Evolutionary conservation across 2,888 invertebrate genomes (phyloP), one percentile per base, ranked within the genome.

Genomic region (Leuctra nigra): DNA sequence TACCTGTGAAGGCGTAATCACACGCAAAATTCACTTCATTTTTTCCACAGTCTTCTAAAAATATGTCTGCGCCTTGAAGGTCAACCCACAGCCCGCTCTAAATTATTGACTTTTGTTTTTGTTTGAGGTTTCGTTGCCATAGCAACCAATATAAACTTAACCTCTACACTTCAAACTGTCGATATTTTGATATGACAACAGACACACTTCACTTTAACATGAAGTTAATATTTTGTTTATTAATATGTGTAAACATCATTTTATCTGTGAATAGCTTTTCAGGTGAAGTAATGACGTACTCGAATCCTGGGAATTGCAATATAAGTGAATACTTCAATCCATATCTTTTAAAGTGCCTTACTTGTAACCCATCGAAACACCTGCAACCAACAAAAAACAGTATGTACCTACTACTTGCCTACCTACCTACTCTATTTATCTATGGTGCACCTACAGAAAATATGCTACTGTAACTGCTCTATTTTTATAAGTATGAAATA

Each of bases 291-390:
- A 18, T 53, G 7, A 38, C n/a, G 18, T 61, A 56, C 48, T 44
- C 46, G 20, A 47, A 59, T 18, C 46, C 55, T 16, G 25, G 16
- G 11, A 29, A 55, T 2, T 79, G 79, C 64, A 69, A 67, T 36
- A 64, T 62, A 56, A 70, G 71, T 60, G 75, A 78, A 65, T 76
- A 74, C 65, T 79, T 77, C 59, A 73, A 77, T 67, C 63, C 73
- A 38, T 69, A 73, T 63, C 68, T 69, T 24, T 73, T 80, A 57
- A 70, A 72, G 46, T 80, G 80, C 66, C 60, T 67, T 20, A 62
- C 69, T 1, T 80, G 80, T 66, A 68, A 72, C 62, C 39, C 58
- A n/a, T 70, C 66, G 16, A 68, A 68, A 61, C 67, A 71, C 65
- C 66, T 75, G 56, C 65, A 66, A 41, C 70, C 74, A 24, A 68